phyloP scores from a whole-genome alignment of 2,113 vertebrate species.

The Coptodon rendalli region DNA sequence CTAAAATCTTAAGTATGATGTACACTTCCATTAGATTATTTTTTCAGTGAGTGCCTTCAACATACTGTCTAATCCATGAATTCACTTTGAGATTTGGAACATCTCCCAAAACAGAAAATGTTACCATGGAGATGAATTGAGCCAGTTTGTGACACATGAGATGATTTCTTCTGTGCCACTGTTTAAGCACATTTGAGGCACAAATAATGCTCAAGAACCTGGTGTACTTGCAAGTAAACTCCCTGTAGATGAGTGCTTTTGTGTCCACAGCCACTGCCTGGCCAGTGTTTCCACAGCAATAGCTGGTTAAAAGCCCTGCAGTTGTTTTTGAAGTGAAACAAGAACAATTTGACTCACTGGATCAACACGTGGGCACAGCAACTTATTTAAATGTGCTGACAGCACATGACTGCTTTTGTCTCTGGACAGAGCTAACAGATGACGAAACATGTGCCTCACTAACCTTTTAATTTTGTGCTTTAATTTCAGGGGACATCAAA shows the following conservation, averaged over 20 bases:
- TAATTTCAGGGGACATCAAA: conserved; percentile 62
- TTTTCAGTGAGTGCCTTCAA: not conserved
- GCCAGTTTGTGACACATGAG: conserved; percentile 3
- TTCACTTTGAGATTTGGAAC: not conserved
- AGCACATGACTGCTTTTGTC: not conserved
- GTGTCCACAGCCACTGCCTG: conserved; percentile 7
- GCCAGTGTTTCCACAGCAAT: not conserved
- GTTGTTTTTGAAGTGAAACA: not conserved
- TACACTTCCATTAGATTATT: not conserved
- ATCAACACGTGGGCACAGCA: not conserved
- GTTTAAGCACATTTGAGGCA: not conserved
- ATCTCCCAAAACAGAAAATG: not conserved
- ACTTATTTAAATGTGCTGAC: not conserved
- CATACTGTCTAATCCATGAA: not conserved
- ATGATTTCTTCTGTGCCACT: not conserved
- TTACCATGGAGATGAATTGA: not conserved
- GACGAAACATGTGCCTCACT: not conserved
- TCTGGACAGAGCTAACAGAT: not conserved
- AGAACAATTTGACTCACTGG: conserved; percentile 10
- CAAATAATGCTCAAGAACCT: not conserved
- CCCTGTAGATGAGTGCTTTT: conserved; percentile 33
- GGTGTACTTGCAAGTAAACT: conserved; percentile 6
- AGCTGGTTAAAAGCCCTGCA: not conserved
- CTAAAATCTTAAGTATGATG: not conserved
- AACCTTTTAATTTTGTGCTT: not conserved